Evolutionary conservation across 2,888 invertebrate genomes (phyloP).

Genomic region (Steinernema carpocapsae): DNA sequence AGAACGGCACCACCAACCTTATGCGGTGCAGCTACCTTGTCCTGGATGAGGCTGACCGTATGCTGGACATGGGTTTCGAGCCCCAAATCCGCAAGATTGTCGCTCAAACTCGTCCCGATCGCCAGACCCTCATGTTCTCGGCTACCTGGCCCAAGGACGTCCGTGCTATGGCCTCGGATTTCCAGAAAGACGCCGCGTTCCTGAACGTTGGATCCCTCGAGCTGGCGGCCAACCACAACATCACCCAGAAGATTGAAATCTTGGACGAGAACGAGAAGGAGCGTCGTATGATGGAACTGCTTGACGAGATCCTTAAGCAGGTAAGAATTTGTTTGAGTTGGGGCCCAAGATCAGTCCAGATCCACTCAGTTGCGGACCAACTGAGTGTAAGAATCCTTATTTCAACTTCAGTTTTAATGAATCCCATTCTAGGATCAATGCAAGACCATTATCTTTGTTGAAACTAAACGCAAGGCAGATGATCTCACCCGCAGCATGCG

Average conservation of each 20-base stretch:
- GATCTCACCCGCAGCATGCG: conserved; percentile 83
- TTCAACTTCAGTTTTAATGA: neutral
- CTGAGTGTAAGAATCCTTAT: no score
- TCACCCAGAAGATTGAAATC: conserved; percentile 71
- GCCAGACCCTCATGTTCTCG: conserved; percentile 98
- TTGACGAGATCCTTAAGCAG: conserved; percentile 59
- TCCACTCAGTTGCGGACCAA: no score
- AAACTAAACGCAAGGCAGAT: conserved; percentile 95
- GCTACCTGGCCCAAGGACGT: conserved; percentile 99
- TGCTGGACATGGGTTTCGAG: conserved; percentile 73
- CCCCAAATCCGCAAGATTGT: conserved; percentile 73
- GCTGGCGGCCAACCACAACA: conserved; percentile 92
- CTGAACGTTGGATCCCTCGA: conserved; percentile 94
- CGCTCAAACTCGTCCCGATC: conserved; percentile 70
- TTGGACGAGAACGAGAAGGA: conserved; percentile 63
- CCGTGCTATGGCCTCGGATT: conserved; percentile 86
- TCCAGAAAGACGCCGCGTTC: conserved; percentile 90
- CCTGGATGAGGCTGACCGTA: conserved; percentile 85
- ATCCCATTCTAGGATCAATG: conserved; percentile 40
- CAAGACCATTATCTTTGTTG: conserved; percentile 89
- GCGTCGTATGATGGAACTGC: conserved; percentile 54
- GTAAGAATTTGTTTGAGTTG: conserved; percentile 46
- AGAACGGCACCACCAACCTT: conserved; percentile 72
- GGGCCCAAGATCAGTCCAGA: no score
- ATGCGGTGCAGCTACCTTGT: conserved; percentile 74